phyloP scores from a whole-genome alignment of 1,140 invertebrate genomes.

The Apis florea region DNA sequence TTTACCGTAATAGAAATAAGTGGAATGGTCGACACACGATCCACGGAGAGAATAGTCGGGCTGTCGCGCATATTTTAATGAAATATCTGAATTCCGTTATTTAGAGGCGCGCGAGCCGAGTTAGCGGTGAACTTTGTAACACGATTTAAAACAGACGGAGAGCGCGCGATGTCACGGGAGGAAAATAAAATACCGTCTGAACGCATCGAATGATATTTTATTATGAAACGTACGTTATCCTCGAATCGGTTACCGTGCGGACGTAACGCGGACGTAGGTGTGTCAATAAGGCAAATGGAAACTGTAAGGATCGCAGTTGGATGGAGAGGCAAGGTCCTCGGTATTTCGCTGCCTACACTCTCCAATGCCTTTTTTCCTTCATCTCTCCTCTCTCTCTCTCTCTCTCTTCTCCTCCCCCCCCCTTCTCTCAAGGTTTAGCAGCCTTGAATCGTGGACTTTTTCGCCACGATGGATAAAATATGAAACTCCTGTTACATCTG shows the following conservation, averaged over 20 bases:
- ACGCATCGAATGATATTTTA: conserved; percentile 53
- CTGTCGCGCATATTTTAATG: conserved; percentile 31
- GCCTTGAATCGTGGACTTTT: conserved; percentile 57
- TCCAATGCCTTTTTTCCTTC: neutral
- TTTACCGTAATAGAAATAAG: conserved; percentile 33
- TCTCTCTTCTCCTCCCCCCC: neutral
- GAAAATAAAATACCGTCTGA: conserved; percentile 31
- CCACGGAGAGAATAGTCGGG: conserved; percentile 9
- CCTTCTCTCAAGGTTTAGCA: conserved; percentile 15
- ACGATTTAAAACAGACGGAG: conserved; percentile 16
- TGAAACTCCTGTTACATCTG: conserved; percentile 52
- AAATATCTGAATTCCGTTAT: conserved; percentile 41
- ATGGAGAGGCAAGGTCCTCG: conserved; percentile 16
- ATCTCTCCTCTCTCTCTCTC: neutral
- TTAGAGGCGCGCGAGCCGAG: conserved; percentile 12
- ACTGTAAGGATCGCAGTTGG: conserved; percentile 37
- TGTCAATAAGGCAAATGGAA: conserved; percentile 40
- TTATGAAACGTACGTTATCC: conserved; percentile 57
- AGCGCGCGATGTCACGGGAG: conserved; percentile 5
- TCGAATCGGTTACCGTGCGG: conserved; percentile 33
- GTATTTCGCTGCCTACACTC: conserved; percentile 39
- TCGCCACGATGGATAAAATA: conserved; percentile 56
- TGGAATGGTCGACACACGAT: neutral
- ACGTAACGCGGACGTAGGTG: conserved; percentile 55
- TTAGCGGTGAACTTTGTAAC: conserved; percentile 29